These are phyloP conservation scores for Acronicta psi DNA, from an alignment of 2,888 invertebrate species.

Conservation along the genomic window DNA sequence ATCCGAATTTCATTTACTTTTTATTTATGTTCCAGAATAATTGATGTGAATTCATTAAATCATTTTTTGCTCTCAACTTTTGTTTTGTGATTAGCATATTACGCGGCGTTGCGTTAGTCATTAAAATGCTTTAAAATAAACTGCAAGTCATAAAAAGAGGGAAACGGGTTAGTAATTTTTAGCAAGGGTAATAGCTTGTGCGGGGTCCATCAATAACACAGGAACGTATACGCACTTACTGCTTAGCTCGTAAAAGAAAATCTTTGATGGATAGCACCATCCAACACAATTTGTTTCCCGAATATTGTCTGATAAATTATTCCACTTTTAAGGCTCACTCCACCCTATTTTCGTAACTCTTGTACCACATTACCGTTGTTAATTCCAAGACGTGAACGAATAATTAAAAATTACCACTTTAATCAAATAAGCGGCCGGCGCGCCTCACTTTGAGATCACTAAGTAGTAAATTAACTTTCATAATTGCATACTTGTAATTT, in stretches of 20 bases:
- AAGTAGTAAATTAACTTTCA: conserved; percentile 58
- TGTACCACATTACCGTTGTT: conserved; percentile 47
- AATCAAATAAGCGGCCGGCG: conserved; percentile 59
- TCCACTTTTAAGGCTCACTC: conserved; percentile 41
- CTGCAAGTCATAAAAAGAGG: conserved; percentile 58
- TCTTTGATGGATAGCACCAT: conserved; percentile 68
- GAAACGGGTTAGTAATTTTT: conserved; percentile 53
- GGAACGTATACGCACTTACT: conserved; percentile 51
- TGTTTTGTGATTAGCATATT: conserved; percentile 55
- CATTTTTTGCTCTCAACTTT: conserved; percentile 45
- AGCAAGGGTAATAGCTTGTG: conserved; percentile 49
- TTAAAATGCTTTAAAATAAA: conserved; percentile 55
- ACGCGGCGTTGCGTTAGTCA: conserved; percentile 41
- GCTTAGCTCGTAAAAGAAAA: conserved; percentile 59
- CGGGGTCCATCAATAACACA: conserved; percentile 62
- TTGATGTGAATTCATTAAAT: conserved; percentile 46
- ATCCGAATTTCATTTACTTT: conserved; percentile 14
- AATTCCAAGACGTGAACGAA: conserved; percentile 52
- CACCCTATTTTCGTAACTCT: conserved; percentile 13
- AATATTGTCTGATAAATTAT: conserved; percentile 63
- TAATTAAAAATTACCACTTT: conserved; percentile 61
- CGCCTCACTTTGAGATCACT: conserved; percentile 56
- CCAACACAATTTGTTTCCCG: conserved; percentile 58
- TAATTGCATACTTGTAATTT: conserved; percentile 59
- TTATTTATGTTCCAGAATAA: conserved; percentile 35